Evolutionary conservation across 2,888 invertebrate genomes (phyloP).

Genomic region (Heliconius charithonia): DNA sequence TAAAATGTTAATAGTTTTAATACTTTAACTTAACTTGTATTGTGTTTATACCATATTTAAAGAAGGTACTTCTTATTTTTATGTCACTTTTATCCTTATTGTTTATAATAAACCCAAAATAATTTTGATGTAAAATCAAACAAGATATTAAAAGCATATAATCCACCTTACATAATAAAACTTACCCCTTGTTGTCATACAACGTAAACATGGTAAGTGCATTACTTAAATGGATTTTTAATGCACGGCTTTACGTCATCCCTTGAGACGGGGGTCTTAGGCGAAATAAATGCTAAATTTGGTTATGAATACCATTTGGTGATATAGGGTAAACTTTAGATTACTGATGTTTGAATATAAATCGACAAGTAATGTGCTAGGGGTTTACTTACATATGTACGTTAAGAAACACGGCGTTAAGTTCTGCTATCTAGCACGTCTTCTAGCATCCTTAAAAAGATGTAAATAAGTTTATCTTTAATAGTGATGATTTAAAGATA

Average conservation of each 20-base stretch:
- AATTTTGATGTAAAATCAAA: not conserved
- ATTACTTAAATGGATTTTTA: conserved; percentile 70
- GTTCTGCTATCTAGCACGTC: not conserved
- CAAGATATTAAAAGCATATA: conserved; percentile 7
- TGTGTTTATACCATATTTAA: too few relatives aligned
- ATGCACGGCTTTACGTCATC: conserved; percentile 52
- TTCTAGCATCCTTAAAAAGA: too few relatives aligned
- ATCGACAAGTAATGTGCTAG: not conserved
- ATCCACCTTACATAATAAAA: conserved; percentile 10
- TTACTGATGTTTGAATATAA: not conserved
- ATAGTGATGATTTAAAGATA: too few relatives aligned
- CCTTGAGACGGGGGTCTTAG: conserved; percentile 24
- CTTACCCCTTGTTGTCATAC: conserved; percentile 34
- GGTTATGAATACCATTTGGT: conserved; percentile 17
- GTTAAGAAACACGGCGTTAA: not conserved
- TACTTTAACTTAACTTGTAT: too few relatives aligned
- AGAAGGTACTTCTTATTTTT: too few relatives aligned
- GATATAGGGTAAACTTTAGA: not conserved
- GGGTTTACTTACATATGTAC: not conserved
- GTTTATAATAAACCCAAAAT: not conserved
- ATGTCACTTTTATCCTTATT: not conserved
- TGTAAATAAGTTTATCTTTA: too few relatives aligned
- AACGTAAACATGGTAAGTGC: conserved; percentile 62
- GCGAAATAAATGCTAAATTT: conserved; percentile 20
- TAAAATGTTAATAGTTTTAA: too few relatives aligned